Conservation (phyloP, 23 tunicate species). For the Aplidium turbinatum region DNA sequence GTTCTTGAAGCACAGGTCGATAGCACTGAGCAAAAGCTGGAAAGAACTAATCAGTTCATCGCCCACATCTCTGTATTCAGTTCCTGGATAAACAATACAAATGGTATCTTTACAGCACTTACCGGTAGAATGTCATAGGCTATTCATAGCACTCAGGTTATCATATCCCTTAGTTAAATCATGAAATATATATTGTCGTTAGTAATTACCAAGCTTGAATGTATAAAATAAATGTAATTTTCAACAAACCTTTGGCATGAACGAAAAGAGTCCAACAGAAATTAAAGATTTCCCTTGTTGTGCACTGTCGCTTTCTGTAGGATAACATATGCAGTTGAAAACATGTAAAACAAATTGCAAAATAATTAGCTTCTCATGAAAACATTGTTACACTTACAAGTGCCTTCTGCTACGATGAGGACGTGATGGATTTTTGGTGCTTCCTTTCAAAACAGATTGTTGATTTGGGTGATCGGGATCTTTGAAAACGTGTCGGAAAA, state of each 20-base stretch:
- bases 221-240: not conserved
- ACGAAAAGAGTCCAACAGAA: constrained; percentile 91
- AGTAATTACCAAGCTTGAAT: not conserved
- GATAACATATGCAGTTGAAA: not conserved
- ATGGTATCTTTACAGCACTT: too few relatives aligned
- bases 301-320: constrained; percentile 60
- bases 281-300: constrained; percentile 74
- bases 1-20: constrained; percentile 75
- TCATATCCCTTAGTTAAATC: too few relatives aligned
- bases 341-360: not conserved
- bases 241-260: constrained; percentile 75
- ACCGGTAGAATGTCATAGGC: too few relatives aligned
- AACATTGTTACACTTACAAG: constrained; percentile 25
- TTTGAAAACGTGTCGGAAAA: constrained; percentile 64
- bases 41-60: constrained; percentile 80
- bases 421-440: constrained; percentile 55
- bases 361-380: not conserved
- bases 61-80: constrained; percentile 64
- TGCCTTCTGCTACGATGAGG: constrained; percentile 67
- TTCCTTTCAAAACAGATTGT: constrained; percentile 22
- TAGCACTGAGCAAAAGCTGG: constrained; percentile 76
- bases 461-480: constrained; percentile 74
- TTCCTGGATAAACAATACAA: constrained; percentile 34
- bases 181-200: too few relatives aligned
- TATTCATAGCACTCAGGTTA: too few relatives aligned